Conservation (phyloP, 1,140 invertebrate genomes). For the Drosophila ercepeae region DNA sequence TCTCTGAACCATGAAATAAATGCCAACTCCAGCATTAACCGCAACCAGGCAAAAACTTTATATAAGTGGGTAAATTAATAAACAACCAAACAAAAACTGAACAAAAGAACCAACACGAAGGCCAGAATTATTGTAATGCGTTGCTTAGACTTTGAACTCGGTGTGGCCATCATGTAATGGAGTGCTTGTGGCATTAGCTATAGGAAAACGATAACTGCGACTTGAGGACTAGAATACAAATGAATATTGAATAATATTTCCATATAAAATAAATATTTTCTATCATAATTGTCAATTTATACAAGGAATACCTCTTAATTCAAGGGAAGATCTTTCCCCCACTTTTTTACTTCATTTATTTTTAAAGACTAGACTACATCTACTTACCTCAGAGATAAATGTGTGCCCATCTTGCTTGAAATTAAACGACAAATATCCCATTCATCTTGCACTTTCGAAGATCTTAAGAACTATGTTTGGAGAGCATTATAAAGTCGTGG, state of each 20-base stretch:
- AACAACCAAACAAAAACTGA: conserved; percentile 48
- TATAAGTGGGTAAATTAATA: conserved; percentile 49
- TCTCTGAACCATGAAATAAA: conserved; percentile 57
- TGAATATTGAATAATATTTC: neutral
- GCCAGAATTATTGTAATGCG: conserved; percentile 39
- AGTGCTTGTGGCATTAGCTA: neutral
- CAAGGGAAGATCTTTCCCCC: neutral
- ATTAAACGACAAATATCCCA: conserved; percentile 33
- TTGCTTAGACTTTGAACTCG: conserved; percentile 13
- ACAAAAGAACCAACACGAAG: conserved; percentile 42
- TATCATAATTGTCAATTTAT: no score
- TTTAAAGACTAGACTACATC: neutral
- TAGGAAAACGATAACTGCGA: conserved; percentile 2
- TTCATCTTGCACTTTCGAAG: conserved; percentile 10
- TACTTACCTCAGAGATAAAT: conserved; percentile 16
- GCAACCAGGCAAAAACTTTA: conserved; percentile 41
- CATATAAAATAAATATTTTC: conserved; percentile 10
- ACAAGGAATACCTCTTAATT: no score
- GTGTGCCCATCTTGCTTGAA: conserved; percentile 12
- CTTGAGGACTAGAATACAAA: conserved; percentile 18
- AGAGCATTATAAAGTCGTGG: conserved; percentile 48
- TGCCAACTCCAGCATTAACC: conserved; percentile 53
- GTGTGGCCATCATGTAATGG: conserved; percentile 12
- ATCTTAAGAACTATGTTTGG: conserved; percentile 3
- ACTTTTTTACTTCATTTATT: neutral